These are phyloP conservation scores for Cygnus buccinator DNA, from an alignment of 2,113 vertebrate genomes.

Conservation along the genomic window DNA sequence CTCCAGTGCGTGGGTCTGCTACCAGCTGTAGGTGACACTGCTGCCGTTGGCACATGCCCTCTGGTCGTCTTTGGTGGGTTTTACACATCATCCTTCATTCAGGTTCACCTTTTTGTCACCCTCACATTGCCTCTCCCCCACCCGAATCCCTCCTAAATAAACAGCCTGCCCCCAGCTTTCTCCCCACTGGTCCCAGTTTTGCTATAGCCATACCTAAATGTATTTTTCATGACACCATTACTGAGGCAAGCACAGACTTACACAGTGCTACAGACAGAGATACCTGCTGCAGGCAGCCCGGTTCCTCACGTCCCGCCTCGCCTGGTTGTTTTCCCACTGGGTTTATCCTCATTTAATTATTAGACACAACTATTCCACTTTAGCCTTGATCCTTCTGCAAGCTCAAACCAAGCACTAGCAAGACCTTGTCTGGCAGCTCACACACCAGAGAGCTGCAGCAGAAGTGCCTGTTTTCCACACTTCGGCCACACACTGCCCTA, in stretches of 20 bases:
- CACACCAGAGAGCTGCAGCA: background rate
- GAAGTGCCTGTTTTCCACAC: background rate
- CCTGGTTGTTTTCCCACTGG: accelerated
- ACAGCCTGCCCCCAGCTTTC: background rate
- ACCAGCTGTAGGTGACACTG: accelerated
- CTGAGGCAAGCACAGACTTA: background rate
- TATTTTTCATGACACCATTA: background rate
- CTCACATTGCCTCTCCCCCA: background rate
- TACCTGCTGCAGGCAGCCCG: background rate
- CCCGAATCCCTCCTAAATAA: background rate
- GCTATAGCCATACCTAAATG: background rate
- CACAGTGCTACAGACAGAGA: accelerated
- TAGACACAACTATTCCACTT: background rate
- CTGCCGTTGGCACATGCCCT: background rate
- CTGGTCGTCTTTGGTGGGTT: background rate
- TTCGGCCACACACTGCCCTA: background rate
- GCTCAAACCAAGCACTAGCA: background rate
- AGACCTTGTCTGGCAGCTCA: background rate
- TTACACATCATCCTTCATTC: background rate
- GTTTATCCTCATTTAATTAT: background rate
- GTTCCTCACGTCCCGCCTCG: background rate
- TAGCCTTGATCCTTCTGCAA: background rate
- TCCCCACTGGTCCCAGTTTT: background rate
- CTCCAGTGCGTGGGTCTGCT: background rate
- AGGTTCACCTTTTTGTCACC: background rate